Conservation (phyloP, 2,888 invertebrate species). For the Perizoma flavofasciatum region DNA sequence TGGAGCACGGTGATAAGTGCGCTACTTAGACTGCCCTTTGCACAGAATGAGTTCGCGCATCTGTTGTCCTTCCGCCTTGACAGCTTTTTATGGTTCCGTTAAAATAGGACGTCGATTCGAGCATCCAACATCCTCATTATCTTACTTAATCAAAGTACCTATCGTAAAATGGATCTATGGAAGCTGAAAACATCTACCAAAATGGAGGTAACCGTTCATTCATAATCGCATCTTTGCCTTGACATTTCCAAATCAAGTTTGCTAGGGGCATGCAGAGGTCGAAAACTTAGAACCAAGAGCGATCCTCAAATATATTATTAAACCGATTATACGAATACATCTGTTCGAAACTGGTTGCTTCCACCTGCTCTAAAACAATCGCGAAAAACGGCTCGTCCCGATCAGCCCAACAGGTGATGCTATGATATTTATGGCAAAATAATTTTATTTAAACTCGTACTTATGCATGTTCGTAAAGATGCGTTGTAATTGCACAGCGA, state of each 20-base stretch:
- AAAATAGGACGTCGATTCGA: slow-evolving; percentile 33
- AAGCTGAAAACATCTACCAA: not conserved
- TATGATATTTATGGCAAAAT: slow-evolving; percentile 39
- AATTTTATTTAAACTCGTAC: slow-evolving; percentile 19
- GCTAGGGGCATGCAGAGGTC: slow-evolving; percentile 36
- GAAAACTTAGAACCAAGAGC: slow-evolving; percentile 13
- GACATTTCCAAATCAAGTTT: slow-evolving; percentile 36
- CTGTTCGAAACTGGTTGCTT: slow-evolving; percentile 60
- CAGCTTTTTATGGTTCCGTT: slow-evolving; percentile 34
- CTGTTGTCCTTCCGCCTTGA: slow-evolving; percentile 62
- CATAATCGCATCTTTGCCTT: slow-evolving; percentile 26
- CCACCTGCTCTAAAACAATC: slow-evolving; percentile 73
- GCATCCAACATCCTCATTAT: slow-evolving; percentile 35
- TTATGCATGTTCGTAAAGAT: slow-evolving; percentile 9
- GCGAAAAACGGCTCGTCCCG: slow-evolving; percentile 57
- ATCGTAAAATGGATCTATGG: too few relatives aligned
- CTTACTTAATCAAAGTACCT: not conserved
- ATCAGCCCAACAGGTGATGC: slow-evolving; percentile 62
- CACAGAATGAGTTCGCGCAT: slow-evolving; percentile 34
- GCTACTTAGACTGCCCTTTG: slow-evolving; percentile 21
- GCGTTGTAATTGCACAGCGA: slow-evolving; percentile 20
- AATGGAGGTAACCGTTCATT: slow-evolving; percentile 17
- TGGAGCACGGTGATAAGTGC: slow-evolving; percentile 35
- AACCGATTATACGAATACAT: slow-evolving; percentile 53
- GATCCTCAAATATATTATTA: slow-evolving; percentile 19